Conservation (phyloP, 2,113 vertebrate genomes). For the Atractosteus spatula region DNA sequence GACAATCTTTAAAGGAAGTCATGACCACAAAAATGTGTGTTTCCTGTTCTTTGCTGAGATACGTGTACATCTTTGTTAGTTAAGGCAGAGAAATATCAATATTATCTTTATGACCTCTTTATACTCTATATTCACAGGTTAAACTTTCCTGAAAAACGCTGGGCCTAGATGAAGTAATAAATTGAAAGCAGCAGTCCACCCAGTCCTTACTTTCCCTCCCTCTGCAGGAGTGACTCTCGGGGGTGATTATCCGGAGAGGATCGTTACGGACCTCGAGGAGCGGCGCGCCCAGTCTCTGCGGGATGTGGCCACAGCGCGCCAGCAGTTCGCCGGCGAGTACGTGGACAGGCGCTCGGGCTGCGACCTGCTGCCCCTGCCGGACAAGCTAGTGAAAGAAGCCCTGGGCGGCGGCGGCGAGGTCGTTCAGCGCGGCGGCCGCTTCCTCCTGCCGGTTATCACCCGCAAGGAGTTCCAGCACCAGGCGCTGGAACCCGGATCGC, state of each 20-base stretch:
- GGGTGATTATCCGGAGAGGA: constrained; percentile 50
- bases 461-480: constrained; percentile 68
- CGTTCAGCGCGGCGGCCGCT: constrained; percentile 34
- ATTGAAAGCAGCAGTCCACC: not conserved
- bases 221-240: constrained; percentile 52
- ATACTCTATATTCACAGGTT: too few relatives aligned
- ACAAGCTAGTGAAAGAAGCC: constrained; percentile 50
- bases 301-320: constrained; percentile 53
- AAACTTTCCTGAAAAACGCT: not conserved
- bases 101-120: too few relatives aligned
- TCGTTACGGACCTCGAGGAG: constrained; percentile 57
- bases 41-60: too few relatives aligned
- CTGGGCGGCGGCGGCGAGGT: constrained; percentile 36
- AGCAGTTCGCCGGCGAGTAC: constrained; percentile 42
- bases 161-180: not conserved
- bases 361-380: constrained; percentile 58
- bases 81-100: too few relatives aligned
- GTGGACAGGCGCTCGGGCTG: constrained; percentile 58
- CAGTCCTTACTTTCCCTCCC: not conserved
- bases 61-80: too few relatives aligned
- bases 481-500: constrained; percentile 43
- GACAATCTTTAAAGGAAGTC: too few relatives aligned
- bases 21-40: too few relatives aligned
- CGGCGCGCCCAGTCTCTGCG: constrained; percentile 53
- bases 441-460: constrained; percentile 63